phyloP scores from a whole-genome alignment of 2,113 vertebrate species.

The Pelecanus crispus region DNA sequence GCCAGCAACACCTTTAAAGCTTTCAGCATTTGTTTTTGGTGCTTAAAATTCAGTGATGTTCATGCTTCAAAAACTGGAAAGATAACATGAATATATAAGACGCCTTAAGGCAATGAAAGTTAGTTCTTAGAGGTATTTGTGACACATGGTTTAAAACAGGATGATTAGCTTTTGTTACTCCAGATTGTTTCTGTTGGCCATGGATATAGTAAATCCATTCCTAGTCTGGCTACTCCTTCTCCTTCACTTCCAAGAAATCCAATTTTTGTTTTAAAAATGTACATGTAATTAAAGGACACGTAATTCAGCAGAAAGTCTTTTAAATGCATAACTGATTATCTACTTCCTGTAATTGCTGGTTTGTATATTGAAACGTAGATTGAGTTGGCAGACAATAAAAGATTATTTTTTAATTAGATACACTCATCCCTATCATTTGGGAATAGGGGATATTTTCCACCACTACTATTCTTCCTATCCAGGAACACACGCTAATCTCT shows the following conservation, averaged over 20 bases:
- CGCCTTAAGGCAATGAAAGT: not conserved
- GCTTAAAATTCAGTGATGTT: not conserved
- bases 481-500: not conserved
- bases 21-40: not conserved
- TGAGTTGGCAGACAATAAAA: constrained; percentile 69
- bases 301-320: constrained; percentile 62
- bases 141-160: not conserved
- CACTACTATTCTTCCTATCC: not conserved
- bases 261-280: constrained; percentile 36
- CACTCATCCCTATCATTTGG: constrained; percentile 57
- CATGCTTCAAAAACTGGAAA: not conserved
- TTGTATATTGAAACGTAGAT: constrained; percentile 66
- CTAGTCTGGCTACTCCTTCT: not conserved
- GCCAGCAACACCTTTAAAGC: not conserved
- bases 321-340: constrained; percentile 68
- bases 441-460: constrained; percentile 50
- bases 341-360: constrained; percentile 68
- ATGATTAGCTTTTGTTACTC: constrained; percentile 4
- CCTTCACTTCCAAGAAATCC: constrained; percentile 44
- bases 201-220: not conserved
- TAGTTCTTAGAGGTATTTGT: constrained; percentile 9
- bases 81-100: not conserved
- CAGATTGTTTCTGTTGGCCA: not conserved
- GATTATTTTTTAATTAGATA: constrained; percentile 72
- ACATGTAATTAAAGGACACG: constrained; percentile 60